Conservation (phyloP, 2,888 invertebrate genomes). For the Notodonta ziczac region DNA sequence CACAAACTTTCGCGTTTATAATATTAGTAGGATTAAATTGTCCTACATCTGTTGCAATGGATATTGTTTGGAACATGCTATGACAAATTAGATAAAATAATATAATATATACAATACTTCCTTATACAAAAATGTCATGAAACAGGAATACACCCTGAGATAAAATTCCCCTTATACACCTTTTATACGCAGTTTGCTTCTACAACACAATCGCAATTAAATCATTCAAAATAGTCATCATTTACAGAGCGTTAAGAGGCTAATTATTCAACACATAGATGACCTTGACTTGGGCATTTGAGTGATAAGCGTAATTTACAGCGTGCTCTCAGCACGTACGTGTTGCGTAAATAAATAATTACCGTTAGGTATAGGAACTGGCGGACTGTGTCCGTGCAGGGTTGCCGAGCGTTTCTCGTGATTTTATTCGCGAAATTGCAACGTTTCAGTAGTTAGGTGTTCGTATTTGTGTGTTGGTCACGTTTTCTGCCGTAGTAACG, state of each 20-base stretch:
- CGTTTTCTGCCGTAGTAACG: not conserved
- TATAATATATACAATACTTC: no score
- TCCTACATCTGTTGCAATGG: no score
- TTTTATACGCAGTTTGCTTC: no score
- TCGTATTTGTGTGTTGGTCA: not conserved
- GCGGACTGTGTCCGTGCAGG: slow-evolving; percentile 44
- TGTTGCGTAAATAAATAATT: slow-evolving; percentile 58
- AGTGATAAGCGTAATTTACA: slow-evolving; percentile 46
- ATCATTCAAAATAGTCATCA: slow-evolving; percentile 1
- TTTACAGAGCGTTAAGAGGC: slow-evolving; percentile 6
- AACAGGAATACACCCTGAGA: no score
- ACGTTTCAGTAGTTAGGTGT: not conserved
- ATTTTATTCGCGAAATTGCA: slow-evolving; percentile 2
- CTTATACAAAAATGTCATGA: no score
- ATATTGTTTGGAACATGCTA: no score
- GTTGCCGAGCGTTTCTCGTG: slow-evolving; percentile 20
- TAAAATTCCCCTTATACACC: no score
- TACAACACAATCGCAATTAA: not conserved
- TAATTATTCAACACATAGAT: slow-evolving; percentile 19
- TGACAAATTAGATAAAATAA: no score
- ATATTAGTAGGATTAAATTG: no score
- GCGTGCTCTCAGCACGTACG: slow-evolving; percentile 34
- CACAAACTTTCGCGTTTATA: no score
- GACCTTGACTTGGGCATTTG: slow-evolving; percentile 52
- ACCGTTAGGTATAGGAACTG: slow-evolving; percentile 55